Evolutionary conservation across 2,888 invertebrate species (phyloP).

Genomic region (Habroteleia sp.): DNA sequence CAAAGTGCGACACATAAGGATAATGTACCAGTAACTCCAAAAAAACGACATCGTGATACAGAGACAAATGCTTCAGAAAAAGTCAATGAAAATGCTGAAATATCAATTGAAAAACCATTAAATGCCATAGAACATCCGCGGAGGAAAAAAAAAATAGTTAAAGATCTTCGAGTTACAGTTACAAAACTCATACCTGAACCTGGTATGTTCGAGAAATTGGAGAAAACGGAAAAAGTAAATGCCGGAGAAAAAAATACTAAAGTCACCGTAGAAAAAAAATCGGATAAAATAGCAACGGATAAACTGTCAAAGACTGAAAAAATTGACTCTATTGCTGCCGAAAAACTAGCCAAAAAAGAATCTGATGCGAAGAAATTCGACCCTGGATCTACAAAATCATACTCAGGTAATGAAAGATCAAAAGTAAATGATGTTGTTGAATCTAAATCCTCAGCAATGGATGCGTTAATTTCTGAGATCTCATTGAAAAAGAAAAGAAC

Average conservation of each 20-base stretch:
- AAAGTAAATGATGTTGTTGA: constrained; percentile 29
- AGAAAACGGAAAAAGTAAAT: constrained; percentile 67
- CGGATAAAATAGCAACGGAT: constrained; percentile 81
- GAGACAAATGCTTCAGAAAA: constrained; percentile 76
- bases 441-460: constrained; percentile 17
- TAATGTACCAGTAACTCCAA: constrained; percentile 84
- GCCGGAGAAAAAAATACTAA: constrained; percentile 69
- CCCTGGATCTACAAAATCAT: constrained; percentile 16
- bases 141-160: constrained; percentile 78
- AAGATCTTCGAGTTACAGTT: constrained; percentile 78
- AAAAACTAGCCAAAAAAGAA: constrained; percentile 58
- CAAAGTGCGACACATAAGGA: constrained; percentile 69
- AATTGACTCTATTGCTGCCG: constrained; percentile 23
- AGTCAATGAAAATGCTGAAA: constrained; percentile 63
- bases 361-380: constrained; percentile 51
- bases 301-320: constrained; percentile 72
- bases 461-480: constrained; percentile 19
- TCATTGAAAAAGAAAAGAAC: constrained; percentile 81
- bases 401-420: constrained; percentile 79
- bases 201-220: constrained; percentile 64
- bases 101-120: constrained; percentile 69
- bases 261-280: constrained; percentile 78
- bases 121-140: constrained; percentile 74
- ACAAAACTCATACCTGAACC: constrained; percentile 75
- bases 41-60: constrained; percentile 88